A percentile compares a stretch with the other conserved stretches of the same genome.
Conservation (phyloP, 2,113 vertebrate genomes). For the Donacobius atricapilla region DNA sequence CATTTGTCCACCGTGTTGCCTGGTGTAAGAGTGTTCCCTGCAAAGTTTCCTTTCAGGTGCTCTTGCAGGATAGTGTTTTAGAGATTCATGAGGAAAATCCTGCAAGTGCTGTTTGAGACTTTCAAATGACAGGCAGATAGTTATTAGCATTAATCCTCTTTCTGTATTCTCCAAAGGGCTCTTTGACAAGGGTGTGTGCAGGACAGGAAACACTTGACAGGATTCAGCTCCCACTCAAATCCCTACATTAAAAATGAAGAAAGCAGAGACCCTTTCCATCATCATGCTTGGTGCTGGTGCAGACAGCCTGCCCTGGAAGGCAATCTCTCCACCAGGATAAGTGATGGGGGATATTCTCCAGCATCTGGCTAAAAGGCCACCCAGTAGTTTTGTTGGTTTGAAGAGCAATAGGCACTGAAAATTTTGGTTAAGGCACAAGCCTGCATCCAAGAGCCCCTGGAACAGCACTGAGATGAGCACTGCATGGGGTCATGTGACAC, state of each 20-base stretch:
- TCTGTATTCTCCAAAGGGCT: conserved; percentile 49
- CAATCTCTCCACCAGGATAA: background rate
- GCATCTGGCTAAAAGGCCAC: background rate
- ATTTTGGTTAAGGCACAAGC: background rate
- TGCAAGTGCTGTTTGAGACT: conserved; percentile 46
- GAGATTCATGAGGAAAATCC: conserved; percentile 30
- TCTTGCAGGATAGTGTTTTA: background rate
- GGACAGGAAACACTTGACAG: conserved; percentile 59
- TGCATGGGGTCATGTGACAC: rapidly evolving
- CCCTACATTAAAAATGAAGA: background rate
- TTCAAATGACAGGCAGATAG: conserved; percentile 59
- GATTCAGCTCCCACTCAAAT: conserved; percentile 51
- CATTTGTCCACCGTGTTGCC: background rate
- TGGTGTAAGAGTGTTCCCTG: background rate
- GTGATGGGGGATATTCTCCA: background rate
- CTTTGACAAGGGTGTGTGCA: conserved; percentile 57
- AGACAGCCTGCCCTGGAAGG: background rate
- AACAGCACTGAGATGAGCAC: background rate
- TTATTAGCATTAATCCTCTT: conserved; percentile 67
- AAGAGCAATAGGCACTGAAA: background rate
- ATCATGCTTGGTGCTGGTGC: background rate
- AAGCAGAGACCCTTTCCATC: background rate
- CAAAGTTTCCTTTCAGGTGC: background rate
- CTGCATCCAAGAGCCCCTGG: background rate
- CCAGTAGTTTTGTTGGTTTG: background rate